These are phyloP conservation scores for Pseudomyrmex flavicornis DNA, from an alignment of 1,140 invertebrate genomes.

Conservation along the genomic window DNA sequence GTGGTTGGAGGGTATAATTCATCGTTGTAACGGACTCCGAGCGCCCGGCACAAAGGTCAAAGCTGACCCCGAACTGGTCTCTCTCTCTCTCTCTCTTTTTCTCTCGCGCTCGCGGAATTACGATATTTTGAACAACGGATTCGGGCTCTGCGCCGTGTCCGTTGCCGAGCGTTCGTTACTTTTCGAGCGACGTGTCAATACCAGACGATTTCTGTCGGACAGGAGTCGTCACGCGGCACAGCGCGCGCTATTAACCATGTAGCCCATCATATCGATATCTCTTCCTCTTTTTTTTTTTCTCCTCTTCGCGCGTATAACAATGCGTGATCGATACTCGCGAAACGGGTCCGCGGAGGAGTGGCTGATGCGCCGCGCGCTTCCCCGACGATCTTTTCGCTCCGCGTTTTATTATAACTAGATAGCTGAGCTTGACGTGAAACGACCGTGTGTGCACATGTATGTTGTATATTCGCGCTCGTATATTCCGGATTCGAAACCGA, in stretches of 20 bases:
- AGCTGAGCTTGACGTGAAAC: background rate
- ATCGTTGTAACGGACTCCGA: conserved; percentile 78
- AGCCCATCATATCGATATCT: conserved; percentile 41
- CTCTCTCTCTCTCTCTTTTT: conserved; percentile 16
- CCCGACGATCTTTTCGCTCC: conserved; percentile 5
- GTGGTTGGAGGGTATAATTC: conserved; percentile 77
- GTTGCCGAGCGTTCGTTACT: conserved; percentile 62
- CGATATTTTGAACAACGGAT: conserved; percentile 74
- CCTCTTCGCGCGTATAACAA: conserved; percentile 39
- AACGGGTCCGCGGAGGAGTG: conserved; percentile 30
- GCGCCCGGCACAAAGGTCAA: conserved; percentile 77
- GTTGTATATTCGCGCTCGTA: too few species aligned
- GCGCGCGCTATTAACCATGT: conserved; percentile 54
- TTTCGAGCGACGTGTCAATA: conserved; percentile 68
- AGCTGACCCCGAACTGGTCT: conserved; percentile 70
- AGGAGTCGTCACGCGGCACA: conserved; percentile 57
- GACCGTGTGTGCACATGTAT: background rate
- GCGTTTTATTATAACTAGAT: conserved; percentile 9
- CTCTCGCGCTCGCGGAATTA: conserved; percentile 62
- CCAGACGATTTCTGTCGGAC: conserved; percentile 65
- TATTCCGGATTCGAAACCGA: too few species aligned
- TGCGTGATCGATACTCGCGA: conserved; percentile 54
- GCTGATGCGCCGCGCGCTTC: conserved; percentile 10
- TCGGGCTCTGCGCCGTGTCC: conserved; percentile 52
- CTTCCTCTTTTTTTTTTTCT: conserved; percentile 13